Conservation (phyloP, 2,113 vertebrate species). For the Ceyx melanurus region DNA sequence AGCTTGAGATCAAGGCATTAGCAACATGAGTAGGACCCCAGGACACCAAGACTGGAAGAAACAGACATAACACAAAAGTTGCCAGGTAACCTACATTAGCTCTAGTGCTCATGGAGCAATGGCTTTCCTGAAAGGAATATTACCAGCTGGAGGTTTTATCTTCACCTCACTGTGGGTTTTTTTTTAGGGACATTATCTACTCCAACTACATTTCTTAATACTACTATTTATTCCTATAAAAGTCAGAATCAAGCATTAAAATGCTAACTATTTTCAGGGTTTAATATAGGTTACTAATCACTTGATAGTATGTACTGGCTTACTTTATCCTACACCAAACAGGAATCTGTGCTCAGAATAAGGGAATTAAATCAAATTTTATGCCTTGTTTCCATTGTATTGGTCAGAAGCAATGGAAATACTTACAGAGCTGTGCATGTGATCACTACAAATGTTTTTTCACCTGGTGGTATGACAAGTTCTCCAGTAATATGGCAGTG, state of each 20-base stretch:
- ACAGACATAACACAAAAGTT: background rate
- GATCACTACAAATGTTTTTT: constrained; percentile 72
- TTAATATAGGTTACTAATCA: background rate
- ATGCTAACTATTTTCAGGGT: background rate
- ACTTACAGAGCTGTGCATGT: constrained; percentile 78
- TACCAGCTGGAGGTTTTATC: background rate
- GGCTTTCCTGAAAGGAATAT: background rate
- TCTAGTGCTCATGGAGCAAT: background rate
- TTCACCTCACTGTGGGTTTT: background rate
- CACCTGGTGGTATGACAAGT: constrained; percentile 77
- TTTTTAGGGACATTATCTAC: background rate
- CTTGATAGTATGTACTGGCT: background rate
- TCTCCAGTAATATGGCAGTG: background rate
- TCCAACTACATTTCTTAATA: background rate
- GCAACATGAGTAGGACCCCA: background rate
- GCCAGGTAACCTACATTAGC: background rate
- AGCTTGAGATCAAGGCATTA: background rate
- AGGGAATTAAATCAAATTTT: background rate
- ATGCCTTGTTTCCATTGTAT: background rate
- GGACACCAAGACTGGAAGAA: background rate
- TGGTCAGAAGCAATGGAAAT: background rate
- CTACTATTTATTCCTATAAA: background rate
- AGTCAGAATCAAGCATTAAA: background rate
- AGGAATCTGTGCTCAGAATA: background rate
- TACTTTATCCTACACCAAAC: background rate